Base-by-base conservation (phyloP, 1,140 invertebrate genomes). In the Pseudobourletiella spinata region DNA sequence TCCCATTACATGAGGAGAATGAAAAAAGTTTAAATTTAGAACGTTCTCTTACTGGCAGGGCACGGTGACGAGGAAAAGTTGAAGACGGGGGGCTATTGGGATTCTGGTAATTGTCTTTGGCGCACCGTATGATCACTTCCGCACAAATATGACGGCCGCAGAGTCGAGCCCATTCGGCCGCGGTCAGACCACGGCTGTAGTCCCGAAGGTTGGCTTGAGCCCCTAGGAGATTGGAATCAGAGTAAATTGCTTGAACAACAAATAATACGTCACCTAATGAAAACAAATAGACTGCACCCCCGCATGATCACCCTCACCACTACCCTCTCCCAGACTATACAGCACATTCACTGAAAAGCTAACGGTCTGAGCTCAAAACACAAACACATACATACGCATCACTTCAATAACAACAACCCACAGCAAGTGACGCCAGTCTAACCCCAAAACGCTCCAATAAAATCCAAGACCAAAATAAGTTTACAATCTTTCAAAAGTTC, bases 111-210 rank as follows among this genome's bases (percentile, higher is more conserved):
- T 63, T 56, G 65, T 30, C 78, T 79, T 58, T 59, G 52, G 63
- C 60, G 58, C 56, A 52, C 18, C 2, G 76, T 77, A 57, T 83
- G 64, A 89, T 87, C 39, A 85, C 79, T 64, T 88, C 85, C 1
- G 85, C 85, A 70, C 85, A 87, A 15, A 84, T 80, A 68, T 85
- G 82, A 22, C 87, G 78, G 1, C 86, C 85, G 65, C 86, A 88
- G 73, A 83, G 87, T 61, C 83, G 75, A 0, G 88, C 86, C 88
- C 87, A 90, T 71, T 89, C 86, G n/a, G 57, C 59, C 0, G 87
- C 85, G 57, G 83, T 78, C 6, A 88, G 74, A 4, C 84, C 83
- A 58, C 86, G 77, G 1, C 84, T 84, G 48, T 80, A 78, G 70
- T 90, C 88, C 24, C 85, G 76, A 48, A 87, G 74, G 2, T 84